These are phyloP conservation scores for Gymnodraco acuticeps DNA, from an alignment of 2,797 vertebrate species.

Conservation along the genomic window DNA sequence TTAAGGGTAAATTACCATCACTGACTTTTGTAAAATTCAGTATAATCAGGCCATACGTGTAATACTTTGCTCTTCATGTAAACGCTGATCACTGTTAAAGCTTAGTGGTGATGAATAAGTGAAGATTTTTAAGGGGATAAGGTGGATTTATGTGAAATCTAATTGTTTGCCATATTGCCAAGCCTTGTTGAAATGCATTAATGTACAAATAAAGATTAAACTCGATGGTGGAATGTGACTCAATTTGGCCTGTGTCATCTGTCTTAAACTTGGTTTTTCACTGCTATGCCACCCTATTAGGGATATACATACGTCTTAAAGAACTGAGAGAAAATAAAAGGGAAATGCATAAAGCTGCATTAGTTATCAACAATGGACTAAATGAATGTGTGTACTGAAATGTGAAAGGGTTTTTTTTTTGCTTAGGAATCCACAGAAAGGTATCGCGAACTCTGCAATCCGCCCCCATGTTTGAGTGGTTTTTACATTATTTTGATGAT, in stretches of 20 bases:
- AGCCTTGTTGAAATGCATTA: slow-evolving; percentile 70
- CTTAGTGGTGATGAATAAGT: slow-evolving; percentile 53
- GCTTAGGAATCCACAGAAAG: no score
- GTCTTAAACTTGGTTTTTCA: not conserved
- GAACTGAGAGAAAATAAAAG: not conserved
- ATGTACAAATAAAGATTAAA: slow-evolving; percentile 78
- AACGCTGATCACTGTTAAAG: slow-evolving; percentile 64
- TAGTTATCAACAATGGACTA: no score
- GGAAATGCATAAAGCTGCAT: not conserved
- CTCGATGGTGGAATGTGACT: slow-evolving; percentile 63
- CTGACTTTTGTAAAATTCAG: slow-evolving; percentile 54
- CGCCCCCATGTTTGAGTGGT: no score
- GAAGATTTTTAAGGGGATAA: slow-evolving; percentile 36
- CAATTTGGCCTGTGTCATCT: slow-evolving; percentile 20
- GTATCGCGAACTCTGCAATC: no score
- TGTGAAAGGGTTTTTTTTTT: no score
- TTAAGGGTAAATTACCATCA: slow-evolving; percentile 41
- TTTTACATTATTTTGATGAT: no score
- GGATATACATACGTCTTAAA: not conserved
- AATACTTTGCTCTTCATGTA: slow-evolving; percentile 64
- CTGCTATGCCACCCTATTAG: not conserved
- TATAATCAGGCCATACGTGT: slow-evolving; percentile 37
- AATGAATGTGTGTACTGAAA: no score
- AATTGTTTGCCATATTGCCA: slow-evolving; percentile 65
- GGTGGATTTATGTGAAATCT: slow-evolving; percentile 60